A percentile compares a stretch with the other conserved stretches of the same genome.
These are phyloP conservation scores for Vespertilio murinus DNA, from an alignment of 2,797 vertebrate genomes.

Conservation along the genomic window DNA sequence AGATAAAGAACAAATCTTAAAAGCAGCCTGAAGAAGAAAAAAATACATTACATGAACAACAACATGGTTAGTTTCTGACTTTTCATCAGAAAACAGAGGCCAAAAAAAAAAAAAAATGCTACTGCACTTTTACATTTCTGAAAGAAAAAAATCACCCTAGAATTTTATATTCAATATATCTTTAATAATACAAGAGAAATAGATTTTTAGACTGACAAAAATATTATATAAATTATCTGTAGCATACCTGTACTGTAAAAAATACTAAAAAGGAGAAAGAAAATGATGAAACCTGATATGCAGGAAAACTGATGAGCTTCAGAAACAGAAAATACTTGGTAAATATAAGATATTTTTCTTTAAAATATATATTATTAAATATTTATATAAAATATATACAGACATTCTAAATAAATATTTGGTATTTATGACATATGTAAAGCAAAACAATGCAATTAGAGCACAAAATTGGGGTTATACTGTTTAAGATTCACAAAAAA, in stretches of 20 bases:
- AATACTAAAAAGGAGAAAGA: neutral
- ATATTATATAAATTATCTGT: neutral
- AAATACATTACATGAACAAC: neutral
- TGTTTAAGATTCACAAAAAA: neutral
- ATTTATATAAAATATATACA: neutral
- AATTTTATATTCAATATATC: neutral
- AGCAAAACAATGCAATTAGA: neutral
- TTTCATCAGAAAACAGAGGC: neutral
- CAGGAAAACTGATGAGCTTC: neutral
- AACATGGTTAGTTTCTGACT: neutral
- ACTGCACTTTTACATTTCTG: neutral
- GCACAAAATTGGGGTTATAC: neutral
- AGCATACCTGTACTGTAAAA: neutral
- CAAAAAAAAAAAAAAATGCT: neutral
- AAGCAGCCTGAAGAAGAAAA: neutral
- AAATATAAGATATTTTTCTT: neutral
- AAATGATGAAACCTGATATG: neutral
- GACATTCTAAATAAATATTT: slow-evolving; percentile 23
- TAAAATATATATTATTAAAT: neutral
- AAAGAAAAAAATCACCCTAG: neutral
- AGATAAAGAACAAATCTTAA: neutral
- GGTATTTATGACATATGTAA: neutral
- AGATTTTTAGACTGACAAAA: neutral
- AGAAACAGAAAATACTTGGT: neutral
- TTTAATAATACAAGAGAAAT: neutral